These are phyloP conservation scores for Scomber scombrus DNA, from an alignment of 2,113 vertebrate species.

Conservation along the genomic window DNA sequence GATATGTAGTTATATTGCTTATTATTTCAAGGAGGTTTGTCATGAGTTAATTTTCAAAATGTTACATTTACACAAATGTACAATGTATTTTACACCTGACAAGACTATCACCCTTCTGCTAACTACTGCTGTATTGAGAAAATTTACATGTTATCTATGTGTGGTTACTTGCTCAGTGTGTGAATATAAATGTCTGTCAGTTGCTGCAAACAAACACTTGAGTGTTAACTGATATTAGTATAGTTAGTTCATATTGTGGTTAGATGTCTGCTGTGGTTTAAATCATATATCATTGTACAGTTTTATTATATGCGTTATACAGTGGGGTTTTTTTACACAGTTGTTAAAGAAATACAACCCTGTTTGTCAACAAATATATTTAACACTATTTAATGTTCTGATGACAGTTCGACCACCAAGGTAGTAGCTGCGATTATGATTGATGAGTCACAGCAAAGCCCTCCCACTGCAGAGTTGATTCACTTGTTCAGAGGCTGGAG, in stretches of 20 bases:
- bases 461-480: not conserved
- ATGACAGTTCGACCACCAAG: not conserved
- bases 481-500: slow-evolving; percentile 5
- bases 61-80: not conserved
- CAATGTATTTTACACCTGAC: no score
- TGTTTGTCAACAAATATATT: not conserved
- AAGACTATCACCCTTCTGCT: not conserved
- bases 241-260: no score
- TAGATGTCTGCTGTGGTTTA: not conserved
- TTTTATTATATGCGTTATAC: no score
- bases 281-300: no score
- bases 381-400: not conserved
- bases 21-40: no score
- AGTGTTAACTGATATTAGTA: no score
- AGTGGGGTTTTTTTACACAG: no score
- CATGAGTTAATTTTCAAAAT: not conserved
- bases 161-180: not conserved
- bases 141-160: not conserved
- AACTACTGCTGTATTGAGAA: not conserved
- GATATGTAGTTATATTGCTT: not conserved
- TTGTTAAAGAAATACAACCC: not conserved
- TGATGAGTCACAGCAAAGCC: not conserved
- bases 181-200: no score
- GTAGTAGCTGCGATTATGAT: not conserved
- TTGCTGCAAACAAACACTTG: no score